Conservation (phyloP, 2,888 invertebrate genomes). For the Cheilosia variabilis region DNA sequence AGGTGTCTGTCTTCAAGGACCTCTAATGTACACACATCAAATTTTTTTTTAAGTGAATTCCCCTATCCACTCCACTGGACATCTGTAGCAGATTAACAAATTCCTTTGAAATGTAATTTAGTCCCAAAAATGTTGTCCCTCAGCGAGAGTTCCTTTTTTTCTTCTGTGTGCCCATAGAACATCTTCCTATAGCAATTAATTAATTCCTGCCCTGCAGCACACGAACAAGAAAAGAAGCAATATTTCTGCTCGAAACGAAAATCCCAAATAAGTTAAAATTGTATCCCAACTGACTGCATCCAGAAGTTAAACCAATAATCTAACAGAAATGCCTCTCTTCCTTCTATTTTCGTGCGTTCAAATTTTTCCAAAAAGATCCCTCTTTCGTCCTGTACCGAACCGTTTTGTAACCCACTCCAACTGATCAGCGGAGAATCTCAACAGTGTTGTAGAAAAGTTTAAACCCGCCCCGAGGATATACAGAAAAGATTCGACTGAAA, state of each 20-base stretch:
- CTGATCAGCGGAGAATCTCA: slow-evolving; percentile 56
- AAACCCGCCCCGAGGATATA: slow-evolving; percentile 68
- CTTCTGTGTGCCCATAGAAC: slow-evolving; percentile 3
- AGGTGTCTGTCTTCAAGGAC: background rate
- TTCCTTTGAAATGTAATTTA: slow-evolving; percentile 52
- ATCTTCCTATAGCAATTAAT: slow-evolving; percentile 63
- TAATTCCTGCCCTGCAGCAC: slow-evolving; percentile 60
- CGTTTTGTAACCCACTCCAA: background rate
- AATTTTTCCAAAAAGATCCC: slow-evolving; percentile 39
- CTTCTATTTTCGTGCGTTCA: slow-evolving; percentile 7
- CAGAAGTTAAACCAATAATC: slow-evolving; percentile 70
- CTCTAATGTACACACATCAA: background rate
- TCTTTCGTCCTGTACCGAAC: background rate
- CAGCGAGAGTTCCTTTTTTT: slow-evolving; percentile 1
- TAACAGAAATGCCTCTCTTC: slow-evolving; percentile 3
- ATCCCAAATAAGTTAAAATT: slow-evolving; percentile 59
- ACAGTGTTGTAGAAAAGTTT: slow-evolving; percentile 66
- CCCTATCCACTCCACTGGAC: background rate
- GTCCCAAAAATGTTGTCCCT: slow-evolving; percentile 51
- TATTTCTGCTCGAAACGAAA: slow-evolving; percentile 23
- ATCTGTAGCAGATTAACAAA: slow-evolving; percentile 33
- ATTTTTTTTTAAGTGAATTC: background rate
- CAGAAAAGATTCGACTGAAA: slow-evolving; percentile 60
- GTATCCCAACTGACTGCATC: slow-evolving; percentile 70
- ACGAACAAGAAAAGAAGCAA: slow-evolving; percentile 29